phyloP scores from a whole-genome alignment of 2,888 invertebrate genomes.

The Drosophila nigricruria region DNA sequence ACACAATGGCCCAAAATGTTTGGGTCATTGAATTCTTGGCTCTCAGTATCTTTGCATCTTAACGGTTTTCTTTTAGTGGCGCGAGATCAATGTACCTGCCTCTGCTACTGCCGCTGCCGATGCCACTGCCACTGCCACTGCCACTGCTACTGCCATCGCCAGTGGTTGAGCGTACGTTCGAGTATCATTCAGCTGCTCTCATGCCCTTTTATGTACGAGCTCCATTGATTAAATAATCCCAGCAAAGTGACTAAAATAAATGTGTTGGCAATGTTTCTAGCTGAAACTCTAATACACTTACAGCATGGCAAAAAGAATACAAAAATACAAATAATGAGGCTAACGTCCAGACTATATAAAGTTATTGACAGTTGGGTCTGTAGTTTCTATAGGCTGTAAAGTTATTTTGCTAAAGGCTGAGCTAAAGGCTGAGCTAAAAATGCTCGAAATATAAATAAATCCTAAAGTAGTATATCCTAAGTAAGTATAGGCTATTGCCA shows the following conservation, averaged over 20 bases:
- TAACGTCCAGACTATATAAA: not conserved
- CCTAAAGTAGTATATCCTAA: too few relatives aligned
- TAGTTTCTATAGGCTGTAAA: not conserved
- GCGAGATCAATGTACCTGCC: conserved; percentile 69
- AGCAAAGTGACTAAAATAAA: conserved; percentile 31
- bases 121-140: too few relatives aligned
- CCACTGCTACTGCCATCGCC: not conserved
- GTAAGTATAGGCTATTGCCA: too few relatives aligned
- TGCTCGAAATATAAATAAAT: too few relatives aligned
- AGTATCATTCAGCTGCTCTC: conserved; percentile 57
- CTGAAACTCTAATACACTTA: conserved; percentile 45
- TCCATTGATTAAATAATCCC: conserved; percentile 77
- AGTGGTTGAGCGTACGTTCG: conserved; percentile 59
- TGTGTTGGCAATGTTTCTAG: conserved; percentile 1
- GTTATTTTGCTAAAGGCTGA: not conserved
- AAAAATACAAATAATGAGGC: not conserved
- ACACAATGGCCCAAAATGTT: conserved; percentile 73
- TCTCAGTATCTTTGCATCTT: conserved; percentile 69
- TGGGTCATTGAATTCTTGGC: conserved; percentile 74
- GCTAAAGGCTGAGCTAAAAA: not conserved
- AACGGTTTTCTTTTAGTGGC: conserved; percentile 62
- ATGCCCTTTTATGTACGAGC: conserved; percentile 65
- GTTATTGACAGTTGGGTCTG: not conserved
- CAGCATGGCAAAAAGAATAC: not conserved
- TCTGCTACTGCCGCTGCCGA: not conserved